Percentiles rank a stretch among this genome's conserved stretches.
Evolutionary conservation across 2,888 invertebrate species (phyloP).

Genomic region (Clivina fossor): DNA sequence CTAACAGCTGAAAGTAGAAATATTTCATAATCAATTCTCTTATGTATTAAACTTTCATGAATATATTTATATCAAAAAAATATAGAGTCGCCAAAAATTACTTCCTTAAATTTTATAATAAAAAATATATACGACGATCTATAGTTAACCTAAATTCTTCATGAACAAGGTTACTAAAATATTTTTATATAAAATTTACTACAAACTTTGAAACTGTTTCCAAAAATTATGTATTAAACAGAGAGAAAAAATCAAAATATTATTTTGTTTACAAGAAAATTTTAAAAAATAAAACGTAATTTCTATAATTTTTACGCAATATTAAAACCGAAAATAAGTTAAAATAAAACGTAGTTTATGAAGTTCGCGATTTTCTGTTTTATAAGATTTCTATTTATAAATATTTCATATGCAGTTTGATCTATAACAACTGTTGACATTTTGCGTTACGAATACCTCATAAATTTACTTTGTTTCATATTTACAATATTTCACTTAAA

Average conservation of each 20-base stretch:
- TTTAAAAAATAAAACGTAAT: conserved; percentile 5
- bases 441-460: no score
- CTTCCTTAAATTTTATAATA: conserved; percentile 15
- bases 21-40: conserved; percentile 18
- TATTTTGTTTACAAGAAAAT: neutral
- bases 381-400: no score
- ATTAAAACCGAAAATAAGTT: conserved; percentile 3
- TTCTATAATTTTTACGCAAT: neutral
- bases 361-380: no score
- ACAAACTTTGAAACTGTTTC: neutral
- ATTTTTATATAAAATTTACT: neutral
- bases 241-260: conserved; percentile 3
- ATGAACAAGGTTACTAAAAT: conserved; percentile 13
- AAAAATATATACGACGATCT: conserved; percentile 6
- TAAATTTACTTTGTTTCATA: no score
- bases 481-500: no score
- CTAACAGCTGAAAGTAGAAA: conserved; percentile 1
- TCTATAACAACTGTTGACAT: no score
- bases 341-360: no score
- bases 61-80: conserved; percentile 18
- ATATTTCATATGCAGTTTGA: no score
- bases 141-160: conserved; percentile 13
- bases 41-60: conserved; percentile 17
- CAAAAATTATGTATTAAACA: neutral
- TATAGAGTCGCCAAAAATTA: neutral